phyloP scores from a whole-genome alignment of 2,113 vertebrate genomes.

The Kryptolebias marmoratus region DNA sequence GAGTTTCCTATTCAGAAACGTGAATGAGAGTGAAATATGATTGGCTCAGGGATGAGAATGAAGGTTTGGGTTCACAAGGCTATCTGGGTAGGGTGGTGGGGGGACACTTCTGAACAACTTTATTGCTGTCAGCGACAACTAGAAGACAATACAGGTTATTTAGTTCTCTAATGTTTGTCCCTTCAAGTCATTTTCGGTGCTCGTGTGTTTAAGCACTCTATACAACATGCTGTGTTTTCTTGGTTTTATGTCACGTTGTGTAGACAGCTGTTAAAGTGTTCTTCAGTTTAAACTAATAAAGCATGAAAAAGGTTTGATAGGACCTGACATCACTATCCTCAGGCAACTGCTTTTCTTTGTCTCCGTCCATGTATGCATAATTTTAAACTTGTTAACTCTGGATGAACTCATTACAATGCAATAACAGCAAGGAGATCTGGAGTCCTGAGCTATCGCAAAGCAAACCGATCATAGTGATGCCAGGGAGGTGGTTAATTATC shows the following conservation, averaged over 20 bases:
- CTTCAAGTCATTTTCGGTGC: constrained; percentile 8
- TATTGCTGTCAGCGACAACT: constrained; percentile 34
- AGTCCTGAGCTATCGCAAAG: constrained; percentile 30
- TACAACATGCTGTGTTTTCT: constrained; percentile 5
- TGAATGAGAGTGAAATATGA: constrained; percentile 77
- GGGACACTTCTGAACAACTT: constrained; percentile 55
- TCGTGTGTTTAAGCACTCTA: constrained; percentile 10
- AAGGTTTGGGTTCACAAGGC: constrained; percentile 72
- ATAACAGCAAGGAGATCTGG: constrained; percentile 1
- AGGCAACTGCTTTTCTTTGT: constrained; percentile 15
- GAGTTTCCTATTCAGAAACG: constrained; percentile 65
- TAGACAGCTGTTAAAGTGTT: constrained; percentile 16
- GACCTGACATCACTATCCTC: constrained; percentile 20
- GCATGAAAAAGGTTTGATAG: constrained; percentile 6
- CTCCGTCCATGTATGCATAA: constrained; percentile 8
- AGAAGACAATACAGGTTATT: constrained; percentile 48
- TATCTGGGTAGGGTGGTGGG: constrained; percentile 47
- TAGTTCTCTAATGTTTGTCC: constrained; percentile 20
- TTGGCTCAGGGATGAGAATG: constrained; percentile 70
- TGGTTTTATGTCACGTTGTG: constrained; percentile 1
- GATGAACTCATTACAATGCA: constrained; percentile 33
- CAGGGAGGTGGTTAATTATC: constrained; percentile 18
- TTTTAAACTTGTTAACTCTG: constrained; percentile 47
- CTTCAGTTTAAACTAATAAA: constrained; percentile 20
- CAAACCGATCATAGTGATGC: constrained; percentile 20